Percentiles rank a stretch among this genome's conserved stretches.
Conservation (phyloP, 2,113 vertebrate genomes). For the Oxyura jamaicensis region DNA sequence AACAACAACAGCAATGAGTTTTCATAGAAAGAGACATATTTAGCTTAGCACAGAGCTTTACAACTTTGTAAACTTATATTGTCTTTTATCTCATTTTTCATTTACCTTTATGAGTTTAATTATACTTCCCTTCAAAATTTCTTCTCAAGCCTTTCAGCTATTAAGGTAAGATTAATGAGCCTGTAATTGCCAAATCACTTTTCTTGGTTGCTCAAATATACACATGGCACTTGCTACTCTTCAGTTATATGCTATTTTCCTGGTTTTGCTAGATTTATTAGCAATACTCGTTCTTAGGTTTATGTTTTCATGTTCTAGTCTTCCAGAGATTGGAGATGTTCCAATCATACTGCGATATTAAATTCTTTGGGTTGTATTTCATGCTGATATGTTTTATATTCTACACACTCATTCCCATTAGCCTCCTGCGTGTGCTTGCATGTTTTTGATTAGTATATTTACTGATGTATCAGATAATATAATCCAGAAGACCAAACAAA, state of each 20-base stretch:
- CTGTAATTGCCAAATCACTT: background rate
- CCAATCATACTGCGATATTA: background rate
- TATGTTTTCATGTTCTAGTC: background rate
- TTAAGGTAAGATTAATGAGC: slow-evolving; percentile 8
- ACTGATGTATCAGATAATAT: background rate
- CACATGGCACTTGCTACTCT: background rate
- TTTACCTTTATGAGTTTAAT: background rate
- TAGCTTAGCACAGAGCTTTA: background rate
- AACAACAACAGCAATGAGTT: background rate
- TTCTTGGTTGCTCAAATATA: background rate
- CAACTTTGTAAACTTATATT: background rate
- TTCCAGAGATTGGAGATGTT: background rate
- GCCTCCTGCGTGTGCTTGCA: background rate
- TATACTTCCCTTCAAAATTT: background rate
- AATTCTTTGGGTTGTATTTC: background rate
- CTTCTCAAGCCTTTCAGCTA: background rate
- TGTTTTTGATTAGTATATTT: background rate
- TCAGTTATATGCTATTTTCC: background rate
- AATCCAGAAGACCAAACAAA: background rate
- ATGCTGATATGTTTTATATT: background rate
- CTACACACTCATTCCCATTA: background rate
- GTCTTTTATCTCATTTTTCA: background rate
- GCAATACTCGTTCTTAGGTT: background rate
- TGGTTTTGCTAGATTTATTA: background rate
- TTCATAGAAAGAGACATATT: background rate